A percentile compares a stretch with the other conserved stretches of the same genome.
Conservation (phyloP, 2,113 vertebrate genomes). For the Elephas maximus region DNA sequence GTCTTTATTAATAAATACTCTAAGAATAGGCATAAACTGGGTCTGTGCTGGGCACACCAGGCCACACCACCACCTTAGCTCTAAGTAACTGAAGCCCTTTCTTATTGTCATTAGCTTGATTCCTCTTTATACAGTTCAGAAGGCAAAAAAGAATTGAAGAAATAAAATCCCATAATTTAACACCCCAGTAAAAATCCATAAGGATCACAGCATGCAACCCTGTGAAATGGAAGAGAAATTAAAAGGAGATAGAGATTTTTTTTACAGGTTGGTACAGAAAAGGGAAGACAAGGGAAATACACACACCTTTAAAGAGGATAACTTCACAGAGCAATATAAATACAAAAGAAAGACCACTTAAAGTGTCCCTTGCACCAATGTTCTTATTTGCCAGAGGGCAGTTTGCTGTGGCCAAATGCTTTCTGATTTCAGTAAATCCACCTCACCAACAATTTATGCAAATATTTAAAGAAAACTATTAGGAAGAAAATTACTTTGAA, state of each 20-base stretch:
- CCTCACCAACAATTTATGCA: slow-evolving; percentile 73
- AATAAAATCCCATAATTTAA: slow-evolving; percentile 37
- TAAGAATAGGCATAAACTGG: background rate
- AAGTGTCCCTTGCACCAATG: slow-evolving; percentile 70
- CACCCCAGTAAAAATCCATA: slow-evolving; percentile 43
- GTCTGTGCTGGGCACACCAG: background rate
- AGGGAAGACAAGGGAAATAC: slow-evolving; percentile 21
- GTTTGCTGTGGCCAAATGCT: slow-evolving; percentile 75
- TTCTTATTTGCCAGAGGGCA: slow-evolving; percentile 75
- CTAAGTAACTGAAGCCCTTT: background rate
- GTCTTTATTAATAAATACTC: background rate
- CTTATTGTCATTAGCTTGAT: background rate
- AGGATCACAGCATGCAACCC: slow-evolving; percentile 3
- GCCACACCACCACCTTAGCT: background rate
- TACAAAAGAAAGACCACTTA: slow-evolving; percentile 70
- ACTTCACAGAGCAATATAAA: slow-evolving; percentile 61
- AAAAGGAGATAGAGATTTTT: slow-evolving; percentile 49
- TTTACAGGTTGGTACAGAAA: slow-evolving; percentile 50
- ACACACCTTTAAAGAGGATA: slow-evolving; percentile 32
- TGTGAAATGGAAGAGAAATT: slow-evolving; percentile 28
- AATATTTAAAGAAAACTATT: slow-evolving; percentile 84
- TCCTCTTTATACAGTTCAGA: background rate
- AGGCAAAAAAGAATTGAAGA: slow-evolving; percentile 46
- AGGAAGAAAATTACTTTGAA: slow-evolving; percentile 82
- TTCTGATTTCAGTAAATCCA: slow-evolving; percentile 84